Conservation (phyloP, 2,113 vertebrate species). For the Calyptommatus sinebrachiatus region DNA sequence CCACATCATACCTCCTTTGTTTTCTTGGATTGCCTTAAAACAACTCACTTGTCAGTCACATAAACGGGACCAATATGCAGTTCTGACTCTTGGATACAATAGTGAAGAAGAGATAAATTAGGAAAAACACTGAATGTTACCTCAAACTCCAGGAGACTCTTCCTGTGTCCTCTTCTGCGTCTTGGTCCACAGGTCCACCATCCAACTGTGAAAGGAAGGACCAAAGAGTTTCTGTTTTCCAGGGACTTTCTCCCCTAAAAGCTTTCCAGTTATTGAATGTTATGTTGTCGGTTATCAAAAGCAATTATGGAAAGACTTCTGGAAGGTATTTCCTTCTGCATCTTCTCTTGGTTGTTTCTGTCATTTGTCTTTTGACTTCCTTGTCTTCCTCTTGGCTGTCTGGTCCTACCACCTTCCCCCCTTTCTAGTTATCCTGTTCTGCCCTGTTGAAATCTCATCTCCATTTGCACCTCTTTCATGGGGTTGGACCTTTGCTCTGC, state of each 20-base stretch:
- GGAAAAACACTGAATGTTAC: conserved; percentile 2
- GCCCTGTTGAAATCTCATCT: background rate
- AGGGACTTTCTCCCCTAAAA: background rate
- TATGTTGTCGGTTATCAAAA: too few relatives aligned
- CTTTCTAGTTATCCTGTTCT: background rate
- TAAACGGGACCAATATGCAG: background rate
- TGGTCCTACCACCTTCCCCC: too few relatives aligned
- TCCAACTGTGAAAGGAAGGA: background rate
- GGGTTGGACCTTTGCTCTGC: accelerated
- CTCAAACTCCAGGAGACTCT: background rate
- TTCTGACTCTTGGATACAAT: background rate
- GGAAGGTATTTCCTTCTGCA: background rate
- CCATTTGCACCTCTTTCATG: background rate
- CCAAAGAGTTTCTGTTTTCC: background rate
- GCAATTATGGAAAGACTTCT: background rate
- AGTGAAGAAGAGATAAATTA: background rate
- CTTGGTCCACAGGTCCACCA: background rate
- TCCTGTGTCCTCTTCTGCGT: background rate
- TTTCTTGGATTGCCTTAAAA: background rate
- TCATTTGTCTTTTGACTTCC: background rate
- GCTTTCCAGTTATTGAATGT: too few relatives aligned
- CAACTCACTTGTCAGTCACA: background rate
- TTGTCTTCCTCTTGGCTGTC: background rate
- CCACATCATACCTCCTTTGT: background rate
- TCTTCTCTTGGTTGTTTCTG: background rate